Conservation (phyloP, 2,797 vertebrate species). For the Microcaecilia unicolor region DNA sequence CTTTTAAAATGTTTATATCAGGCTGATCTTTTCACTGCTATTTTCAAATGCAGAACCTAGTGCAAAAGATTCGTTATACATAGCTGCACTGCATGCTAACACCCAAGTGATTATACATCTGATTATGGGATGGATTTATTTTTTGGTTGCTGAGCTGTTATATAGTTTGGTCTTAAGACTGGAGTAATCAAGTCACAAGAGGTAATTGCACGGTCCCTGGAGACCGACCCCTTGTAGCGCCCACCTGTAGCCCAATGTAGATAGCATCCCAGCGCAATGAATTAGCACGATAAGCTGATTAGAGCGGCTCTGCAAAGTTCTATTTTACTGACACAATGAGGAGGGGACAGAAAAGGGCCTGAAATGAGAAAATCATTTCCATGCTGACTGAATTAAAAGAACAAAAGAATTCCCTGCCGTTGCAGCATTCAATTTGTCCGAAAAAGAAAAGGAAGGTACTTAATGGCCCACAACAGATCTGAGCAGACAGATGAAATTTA, state of each 20-base stretch:
- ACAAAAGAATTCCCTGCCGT: slow-evolving; percentile 70
- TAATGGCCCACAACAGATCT: slow-evolving; percentile 71
- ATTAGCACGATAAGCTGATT: slow-evolving; percentile 79
- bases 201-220: slow-evolving; percentile 67
- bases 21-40: too few species aligned
- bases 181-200: slow-evolving; percentile 59
- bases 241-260: slow-evolving; percentile 68
- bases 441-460: slow-evolving; percentile 69
- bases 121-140: too few species aligned
- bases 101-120: too few species aligned
- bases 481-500: slow-evolving; percentile 69
- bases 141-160: too few species aligned
- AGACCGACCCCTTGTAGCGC: slow-evolving; percentile 62
- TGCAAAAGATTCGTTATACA: too few species aligned
- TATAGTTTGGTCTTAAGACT: slow-evolving; percentile 43
- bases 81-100: too few species aligned
- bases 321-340: slow-evolving; percentile 80
- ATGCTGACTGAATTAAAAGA: slow-evolving; percentile 76
- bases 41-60: too few species aligned
- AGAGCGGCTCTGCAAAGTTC: slow-evolving; percentile 69
- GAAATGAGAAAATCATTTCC: slow-evolving; percentile 79
- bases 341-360: slow-evolving; percentile 64
- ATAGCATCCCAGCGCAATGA: slow-evolving; percentile 67
- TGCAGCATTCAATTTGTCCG: slow-evolving; percentile 68
- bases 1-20: too few species aligned